Evolutionary conservation across 35 echinoderm and acorn worm genomes (phyloP).

Genomic region (Anneissia japonica): DNA sequence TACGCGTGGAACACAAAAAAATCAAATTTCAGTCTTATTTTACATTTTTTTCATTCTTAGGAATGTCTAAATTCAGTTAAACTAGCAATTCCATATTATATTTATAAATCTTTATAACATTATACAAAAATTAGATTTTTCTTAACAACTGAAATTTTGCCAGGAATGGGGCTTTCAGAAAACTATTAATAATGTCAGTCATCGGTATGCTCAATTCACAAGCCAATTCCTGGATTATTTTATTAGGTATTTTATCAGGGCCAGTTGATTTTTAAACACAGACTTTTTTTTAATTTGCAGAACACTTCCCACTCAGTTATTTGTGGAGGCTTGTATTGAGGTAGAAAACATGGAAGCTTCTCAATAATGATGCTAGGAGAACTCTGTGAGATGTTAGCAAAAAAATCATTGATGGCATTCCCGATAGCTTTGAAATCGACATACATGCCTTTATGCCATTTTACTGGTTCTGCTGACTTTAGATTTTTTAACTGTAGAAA

Average conservation of each 20-base stretch:
- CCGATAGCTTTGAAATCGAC: not conserved
- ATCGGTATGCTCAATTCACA: slow-evolving; percentile 16
- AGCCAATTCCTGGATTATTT: not conserved
- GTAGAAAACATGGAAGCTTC: not conserved
- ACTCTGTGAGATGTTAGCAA: not conserved
- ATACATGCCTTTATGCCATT: not conserved
- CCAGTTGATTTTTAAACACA: slow-evolving; percentile 5
- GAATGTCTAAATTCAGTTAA: no score
- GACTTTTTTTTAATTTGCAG: not conserved
- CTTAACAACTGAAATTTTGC: no score
- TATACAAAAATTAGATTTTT: no score
- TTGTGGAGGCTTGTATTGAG: not conserved
- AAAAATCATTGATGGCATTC: not conserved
- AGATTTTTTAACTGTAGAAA: no score
- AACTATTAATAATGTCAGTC: slow-evolving; percentile 6
- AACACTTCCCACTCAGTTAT: no score
- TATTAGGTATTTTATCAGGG: not conserved
- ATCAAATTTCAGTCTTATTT: no score
- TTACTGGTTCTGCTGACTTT: not conserved
- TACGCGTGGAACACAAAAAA: no score
- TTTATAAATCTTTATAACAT: no score
- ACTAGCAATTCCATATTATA: no score
- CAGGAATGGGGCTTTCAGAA: no score
- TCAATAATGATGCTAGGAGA: not conserved
- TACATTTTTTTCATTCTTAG: no score